These are phyloP conservation scores for Hypothenemus hampei DNA, from an alignment of 1,140 invertebrate species.

Conservation along the genomic window DNA sequence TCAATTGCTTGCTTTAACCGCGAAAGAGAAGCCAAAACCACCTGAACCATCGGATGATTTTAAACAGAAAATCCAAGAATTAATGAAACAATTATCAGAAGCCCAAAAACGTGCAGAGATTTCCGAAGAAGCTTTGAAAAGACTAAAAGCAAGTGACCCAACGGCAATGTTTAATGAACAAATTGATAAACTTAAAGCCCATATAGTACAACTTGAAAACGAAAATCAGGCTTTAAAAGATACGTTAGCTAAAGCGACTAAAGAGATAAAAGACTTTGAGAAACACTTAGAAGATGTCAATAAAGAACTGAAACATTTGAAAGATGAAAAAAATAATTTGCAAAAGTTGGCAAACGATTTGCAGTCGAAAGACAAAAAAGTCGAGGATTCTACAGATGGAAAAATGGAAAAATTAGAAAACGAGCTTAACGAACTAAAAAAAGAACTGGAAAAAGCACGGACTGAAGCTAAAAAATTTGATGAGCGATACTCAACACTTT, in stretches of 20 bases:
- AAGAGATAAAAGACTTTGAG: constrained; percentile 9
- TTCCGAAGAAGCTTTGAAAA: constrained; percentile 22
- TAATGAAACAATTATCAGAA: constrained; percentile 30
- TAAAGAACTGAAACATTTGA: constrained; percentile 15
- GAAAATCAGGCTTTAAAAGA: constrained; percentile 13
- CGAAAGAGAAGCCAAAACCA: constrained; percentile 7
- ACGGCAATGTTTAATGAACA: constrained; percentile 26
- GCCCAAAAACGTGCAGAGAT: constrained; percentile 24
- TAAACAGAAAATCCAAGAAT: constrained; percentile 22
- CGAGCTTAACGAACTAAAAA: constrained; percentile 25
- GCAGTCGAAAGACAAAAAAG: not conserved
- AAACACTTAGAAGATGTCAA: constrained; percentile 20
- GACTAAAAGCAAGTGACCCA: constrained; percentile 27
- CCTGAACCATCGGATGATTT: constrained; percentile 18
- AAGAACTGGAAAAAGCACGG: constrained; percentile 14
- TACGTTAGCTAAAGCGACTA: constrained; percentile 8
- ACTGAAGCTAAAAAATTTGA: constrained; percentile 9
- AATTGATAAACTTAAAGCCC: constrained; percentile 17
- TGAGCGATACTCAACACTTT: constrained; percentile 8
- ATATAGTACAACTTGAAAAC: constrained; percentile 20
- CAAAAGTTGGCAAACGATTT: not conserved
- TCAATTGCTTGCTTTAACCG: constrained; percentile 15
- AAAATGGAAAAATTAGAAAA: constrained; percentile 13
- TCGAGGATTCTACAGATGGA: constrained; percentile 18
- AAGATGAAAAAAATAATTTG: constrained; percentile 18